phyloP scores from a whole-genome alignment of 1,140 invertebrate species.

The Odontomachus brunneus region DNA sequence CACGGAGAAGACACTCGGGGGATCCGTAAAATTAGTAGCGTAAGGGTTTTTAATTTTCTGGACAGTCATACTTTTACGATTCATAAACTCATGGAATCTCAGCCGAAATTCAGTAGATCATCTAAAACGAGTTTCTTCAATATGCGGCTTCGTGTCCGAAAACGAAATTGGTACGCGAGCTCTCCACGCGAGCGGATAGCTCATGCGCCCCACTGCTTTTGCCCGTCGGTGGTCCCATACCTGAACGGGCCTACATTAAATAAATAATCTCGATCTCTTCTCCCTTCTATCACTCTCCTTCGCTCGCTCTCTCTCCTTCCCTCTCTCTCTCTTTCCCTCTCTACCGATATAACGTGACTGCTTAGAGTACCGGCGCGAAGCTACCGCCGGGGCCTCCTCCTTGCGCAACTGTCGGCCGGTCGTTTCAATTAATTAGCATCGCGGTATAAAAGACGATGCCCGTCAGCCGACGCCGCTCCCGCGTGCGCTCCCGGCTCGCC shows the following conservation, averaged over 20 bases:
- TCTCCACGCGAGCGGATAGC: constrained; percentile 63
- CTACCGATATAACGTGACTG: constrained; percentile 57
- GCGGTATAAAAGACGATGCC: constrained; percentile 72
- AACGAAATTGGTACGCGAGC: constrained; percentile 70
- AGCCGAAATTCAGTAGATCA: background rate
- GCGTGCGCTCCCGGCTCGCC: constrained; percentile 30
- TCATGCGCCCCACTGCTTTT: constrained; percentile 66
- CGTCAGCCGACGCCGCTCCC: constrained; percentile 61
- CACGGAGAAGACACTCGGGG: no score
- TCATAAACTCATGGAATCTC: background rate
- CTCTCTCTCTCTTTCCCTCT: constrained; percentile 2
- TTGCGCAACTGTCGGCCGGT: constrained; percentile 74
- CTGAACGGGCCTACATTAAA: constrained; percentile 67
- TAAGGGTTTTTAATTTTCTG: no score
- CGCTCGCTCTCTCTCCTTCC: background rate
- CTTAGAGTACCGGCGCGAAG: constrained; percentile 70
- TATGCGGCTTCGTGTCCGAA: constrained; percentile 42
- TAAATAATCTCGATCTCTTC: constrained; percentile 68
- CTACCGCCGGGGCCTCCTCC: constrained; percentile 67
- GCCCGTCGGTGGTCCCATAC: constrained; percentile 69
- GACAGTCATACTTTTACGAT: background rate
- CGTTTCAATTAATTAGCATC: constrained; percentile 77
- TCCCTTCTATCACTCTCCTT: background rate
- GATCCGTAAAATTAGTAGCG: no score
- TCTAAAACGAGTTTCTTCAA: background rate